Evolutionary conservation across 2,113 vertebrate genomes (phyloP), one percentile per base, ranked within the genome.

Genomic region (Platysternon megacephalum): DNA sequence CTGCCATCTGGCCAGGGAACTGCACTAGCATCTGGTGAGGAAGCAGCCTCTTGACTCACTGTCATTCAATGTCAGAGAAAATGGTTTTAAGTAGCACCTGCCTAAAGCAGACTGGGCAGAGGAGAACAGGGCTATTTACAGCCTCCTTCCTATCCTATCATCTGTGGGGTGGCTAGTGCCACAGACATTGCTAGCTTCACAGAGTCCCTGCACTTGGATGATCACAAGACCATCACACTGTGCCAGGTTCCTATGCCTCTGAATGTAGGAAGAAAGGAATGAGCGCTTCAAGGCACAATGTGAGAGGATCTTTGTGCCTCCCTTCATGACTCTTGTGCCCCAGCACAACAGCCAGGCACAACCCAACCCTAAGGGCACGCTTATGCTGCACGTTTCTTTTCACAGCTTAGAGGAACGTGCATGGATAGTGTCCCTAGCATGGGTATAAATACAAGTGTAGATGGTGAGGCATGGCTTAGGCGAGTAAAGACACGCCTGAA

Each of bases 1-100:
- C 86, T 1, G 3, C 95, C 97, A 97, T 97, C 95, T 98, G 97
- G 82, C 91, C 91, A 89, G 58, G 68, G 48, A 96, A 53, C 84
- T 95, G 94, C 56, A 84, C 85, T 80, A 88, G 86, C 94, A 97
- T 94, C 96, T 95, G 93, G 89, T 83, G 89, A 65, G 42, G 84
- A 95, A 96, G 86, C 49, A 85, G 92, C 24, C 55, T 92, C 80
- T 78, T 88, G 74, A 44, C 46, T 93, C 92, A 82, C 51, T 46
- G 89, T 91, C 80, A 55, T 82, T 96, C 92, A 92, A 28, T 53
- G 51, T 58, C 78, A 89, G 26, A 53, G 79, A 79, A 94, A 86
- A 78, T 44, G 39, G 76, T 82, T 96, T 93, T 90, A 87, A 84
- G 86, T 81, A 93, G 49, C 65, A 90, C 51, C 53, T 90, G 24